Base-by-base conservation (phyloP, 2,797 vertebrate genomes). In the Eutrigla gurnardus region DNA sequence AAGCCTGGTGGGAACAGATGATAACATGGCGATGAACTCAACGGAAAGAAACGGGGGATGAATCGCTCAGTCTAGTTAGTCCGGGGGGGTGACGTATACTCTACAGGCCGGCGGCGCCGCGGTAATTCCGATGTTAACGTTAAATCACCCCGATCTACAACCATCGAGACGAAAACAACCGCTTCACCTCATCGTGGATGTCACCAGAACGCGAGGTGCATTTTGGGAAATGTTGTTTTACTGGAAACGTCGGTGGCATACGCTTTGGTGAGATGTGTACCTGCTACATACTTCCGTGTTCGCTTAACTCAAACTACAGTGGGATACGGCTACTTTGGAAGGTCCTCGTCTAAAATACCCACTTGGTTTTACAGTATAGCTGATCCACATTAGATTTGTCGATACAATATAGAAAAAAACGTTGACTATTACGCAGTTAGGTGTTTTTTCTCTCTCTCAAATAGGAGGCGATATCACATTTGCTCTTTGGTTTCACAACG, bases 1-100 rank as follows among this genome's bases (percentile, higher is more conserved):
- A 70, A 96, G 86, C 83, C 93, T 90, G 77, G 80, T 90, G n/a
- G 94, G 94, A 50, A 95, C 80, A 0, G 94, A 93, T 9, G 94
- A 93, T 82, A 96, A 85, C 89, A 95, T 93, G 84, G 80, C 84
- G 64, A 69, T 25, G 76, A 81, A 81, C 68, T 89, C 81, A 84
- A 77, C 75, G 15, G 13, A 0, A 53, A 69, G 77, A 64, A 7
- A 7, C 55, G 7, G 53, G 6, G 3, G 33, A 1, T 32, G 7
- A 77, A 65, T 37, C 42, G 33, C n/a, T 66, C 10, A 14, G 73
- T 12, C 13, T 4, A 6, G 45, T 50, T 17, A 40, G 2, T 43
- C 52, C 67, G 3, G 13, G 17, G 1, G 8, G 35, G 6, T 9
- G 17, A 0, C 5, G 1, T 49, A 18, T 1, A 4, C 18, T n/a